phyloP scores from a whole-genome alignment of 1,140 invertebrate species.

The Drosophila rufa region DNA sequence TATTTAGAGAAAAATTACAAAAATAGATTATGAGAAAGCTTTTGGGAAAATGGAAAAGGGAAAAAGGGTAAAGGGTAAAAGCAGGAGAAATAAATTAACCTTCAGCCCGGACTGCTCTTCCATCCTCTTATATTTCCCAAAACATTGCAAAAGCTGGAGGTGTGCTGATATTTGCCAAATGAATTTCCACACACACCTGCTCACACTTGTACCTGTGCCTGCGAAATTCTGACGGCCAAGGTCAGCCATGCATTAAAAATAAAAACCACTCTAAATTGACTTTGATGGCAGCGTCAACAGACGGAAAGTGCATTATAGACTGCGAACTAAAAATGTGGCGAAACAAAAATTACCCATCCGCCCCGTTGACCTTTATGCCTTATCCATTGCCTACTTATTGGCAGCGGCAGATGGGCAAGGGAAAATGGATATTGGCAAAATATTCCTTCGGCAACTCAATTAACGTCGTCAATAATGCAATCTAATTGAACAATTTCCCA shows the following conservation, averaged over 20 bases:
- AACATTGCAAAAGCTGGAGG: background rate
- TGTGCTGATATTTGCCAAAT: conserved; percentile 44
- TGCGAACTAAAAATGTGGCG: background rate
- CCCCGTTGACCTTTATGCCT: conserved; percentile 25
- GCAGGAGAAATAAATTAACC: conserved; percentile 22
- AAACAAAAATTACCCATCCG: conserved; percentile 5
- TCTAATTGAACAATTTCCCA: conserved; percentile 35
- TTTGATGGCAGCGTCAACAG: conserved; percentile 43
- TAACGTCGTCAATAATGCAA: conserved; percentile 44
- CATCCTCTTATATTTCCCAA: background rate
- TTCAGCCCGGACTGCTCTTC: conserved; percentile 1
- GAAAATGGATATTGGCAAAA: conserved; percentile 7
- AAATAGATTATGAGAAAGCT: background rate
- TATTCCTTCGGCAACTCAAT: conserved; percentile 27
- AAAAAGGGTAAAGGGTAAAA: background rate
- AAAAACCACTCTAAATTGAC: conserved; percentile 54
- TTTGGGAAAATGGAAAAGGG: background rate
- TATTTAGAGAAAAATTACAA: background rate
- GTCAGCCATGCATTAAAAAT: conserved; percentile 56
- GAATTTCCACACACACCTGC: conserved; percentile 6
- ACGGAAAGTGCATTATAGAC: conserved; percentile 32
- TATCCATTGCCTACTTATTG: conserved; percentile 24
- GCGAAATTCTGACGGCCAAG: conserved; percentile 35
- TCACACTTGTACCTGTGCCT: background rate
- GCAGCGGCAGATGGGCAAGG: background rate